Percentiles rank a stretch among this genome's conserved stretches.
These are phyloP conservation scores for Clarias batrachus DNA, from an alignment of 2,113 vertebrate genomes.

Conservation along the genomic window DNA sequence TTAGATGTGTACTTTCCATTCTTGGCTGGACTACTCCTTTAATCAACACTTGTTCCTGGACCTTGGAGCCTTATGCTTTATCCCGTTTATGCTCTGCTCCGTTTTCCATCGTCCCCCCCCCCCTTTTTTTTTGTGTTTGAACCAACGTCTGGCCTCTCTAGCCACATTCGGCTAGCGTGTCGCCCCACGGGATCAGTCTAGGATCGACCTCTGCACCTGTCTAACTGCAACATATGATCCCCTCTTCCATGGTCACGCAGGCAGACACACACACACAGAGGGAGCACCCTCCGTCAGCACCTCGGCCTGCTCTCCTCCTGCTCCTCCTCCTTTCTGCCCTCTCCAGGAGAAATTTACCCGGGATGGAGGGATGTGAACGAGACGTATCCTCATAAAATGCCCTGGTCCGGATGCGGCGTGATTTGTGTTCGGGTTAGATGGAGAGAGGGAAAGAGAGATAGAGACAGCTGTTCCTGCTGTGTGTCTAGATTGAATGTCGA, in stretches of 20 bases:
- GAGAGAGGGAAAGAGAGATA: slow-evolving; percentile 25
- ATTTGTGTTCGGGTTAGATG: slow-evolving; percentile 50
- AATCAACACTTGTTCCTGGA: not conserved
- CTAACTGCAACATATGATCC: slow-evolving; percentile 63
- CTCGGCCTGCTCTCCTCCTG: slow-evolving; percentile 45
- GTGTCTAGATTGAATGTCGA: slow-evolving; percentile 65
- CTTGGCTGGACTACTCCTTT: not conserved
- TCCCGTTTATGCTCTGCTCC: not conserved
- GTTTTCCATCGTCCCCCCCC: too few species aligned
- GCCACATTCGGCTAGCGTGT: slow-evolving; percentile 48
- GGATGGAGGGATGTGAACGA: slow-evolving; percentile 47
- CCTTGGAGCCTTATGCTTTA: not conserved
- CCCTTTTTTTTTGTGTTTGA: slow-evolving; percentile 12
- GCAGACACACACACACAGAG: not conserved
- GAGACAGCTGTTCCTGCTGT: slow-evolving; percentile 53
- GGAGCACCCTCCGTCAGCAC: slow-evolving; percentile 63
- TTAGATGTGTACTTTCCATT: not conserved
- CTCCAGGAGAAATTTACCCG: slow-evolving; percentile 34
- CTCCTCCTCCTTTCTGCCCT: slow-evolving; percentile 26
- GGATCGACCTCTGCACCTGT: slow-evolving; percentile 68
- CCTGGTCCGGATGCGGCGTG: slow-evolving; percentile 60
- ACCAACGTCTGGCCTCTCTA: slow-evolving; percentile 29
- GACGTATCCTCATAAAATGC: slow-evolving; percentile 72
- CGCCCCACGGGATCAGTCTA: slow-evolving; percentile 49
- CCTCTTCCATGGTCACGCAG: slow-evolving; percentile 58